phyloP scores from a whole-genome alignment of 2,797 vertebrate genomes.

The Tolypeutes matacus region DNA sequence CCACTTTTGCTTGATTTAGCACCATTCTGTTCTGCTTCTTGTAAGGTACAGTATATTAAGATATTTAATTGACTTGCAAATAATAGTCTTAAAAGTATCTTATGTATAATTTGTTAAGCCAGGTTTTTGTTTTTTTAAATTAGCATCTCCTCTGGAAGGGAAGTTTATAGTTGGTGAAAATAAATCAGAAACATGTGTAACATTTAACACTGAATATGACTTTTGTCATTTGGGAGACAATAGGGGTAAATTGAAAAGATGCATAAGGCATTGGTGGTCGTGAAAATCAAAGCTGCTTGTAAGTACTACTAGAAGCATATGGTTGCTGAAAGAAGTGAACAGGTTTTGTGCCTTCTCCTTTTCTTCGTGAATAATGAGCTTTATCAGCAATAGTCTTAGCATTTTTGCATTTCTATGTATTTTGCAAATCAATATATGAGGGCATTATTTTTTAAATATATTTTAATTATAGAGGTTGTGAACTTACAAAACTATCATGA shows the following conservation, averaged over 20 bases:
- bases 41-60: constrained; percentile 92
- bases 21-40: constrained; percentile 96
- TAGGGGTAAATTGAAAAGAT: constrained; percentile 1
- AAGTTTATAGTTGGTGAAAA: constrained; percentile 62
- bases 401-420: neutral
- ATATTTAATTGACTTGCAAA: constrained; percentile 58
- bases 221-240: constrained; percentile 38
- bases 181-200: neutral
- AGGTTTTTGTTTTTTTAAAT: constrained; percentile 38
- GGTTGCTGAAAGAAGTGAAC: neutral
- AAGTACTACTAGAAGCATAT: neutral
- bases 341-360: neutral
- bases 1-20: constrained; percentile 95
- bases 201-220: neutral
- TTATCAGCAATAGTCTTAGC: neutral
- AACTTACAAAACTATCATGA: too few relatives aligned
- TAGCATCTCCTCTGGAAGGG: constrained; percentile 40
- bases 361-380: neutral
- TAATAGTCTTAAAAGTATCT: constrained; percentile 2
- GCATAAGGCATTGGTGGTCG: neutral
- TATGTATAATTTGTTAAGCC: constrained; percentile 49
- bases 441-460: too few relatives aligned
- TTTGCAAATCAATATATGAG: neutral
- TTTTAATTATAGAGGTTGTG: too few relatives aligned
- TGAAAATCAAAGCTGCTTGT: neutral